These are phyloP conservation scores for Dromaius novaehollandiae DNA, from an alignment of 2,113 vertebrate species.

Conservation along the genomic window DNA sequence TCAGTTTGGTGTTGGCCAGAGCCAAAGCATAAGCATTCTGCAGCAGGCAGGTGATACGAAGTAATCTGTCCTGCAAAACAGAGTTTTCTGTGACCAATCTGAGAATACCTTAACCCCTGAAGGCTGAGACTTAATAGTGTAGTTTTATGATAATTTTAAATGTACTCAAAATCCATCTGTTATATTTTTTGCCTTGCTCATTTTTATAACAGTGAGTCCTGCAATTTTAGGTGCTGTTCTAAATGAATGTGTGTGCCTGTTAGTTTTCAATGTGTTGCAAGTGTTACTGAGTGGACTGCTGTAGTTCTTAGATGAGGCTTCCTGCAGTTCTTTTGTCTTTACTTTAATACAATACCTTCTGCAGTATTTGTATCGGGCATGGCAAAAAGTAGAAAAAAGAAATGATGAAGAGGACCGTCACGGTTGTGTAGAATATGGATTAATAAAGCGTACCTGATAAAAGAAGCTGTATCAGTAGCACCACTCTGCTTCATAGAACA, in stretches of 20 bases:
- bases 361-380: rapidly evolving
- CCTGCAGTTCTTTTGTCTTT: background rate
- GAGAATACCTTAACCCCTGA: background rate
- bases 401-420: background rate
- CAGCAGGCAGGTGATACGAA: background rate
- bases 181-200: background rate
- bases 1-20: background rate
- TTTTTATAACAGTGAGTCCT: background rate
- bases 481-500: background rate
- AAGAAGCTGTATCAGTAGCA: background rate
- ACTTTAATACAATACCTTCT: rapidly evolving
- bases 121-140: background rate
- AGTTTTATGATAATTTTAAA: background rate
- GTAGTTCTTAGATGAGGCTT: background rate
- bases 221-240: rapidly evolving
- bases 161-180: background rate
- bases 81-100: background rate
- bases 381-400: background rate
- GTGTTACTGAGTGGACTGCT: rapidly evolving
- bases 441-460: background rate
- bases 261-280: background rate
- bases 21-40: background rate
- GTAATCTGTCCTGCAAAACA: background rate
- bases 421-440: background rate
- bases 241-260: background rate